phyloP scores from a whole-genome alignment of 2,113 vertebrate species.

The Nematolebias whitei region DNA sequence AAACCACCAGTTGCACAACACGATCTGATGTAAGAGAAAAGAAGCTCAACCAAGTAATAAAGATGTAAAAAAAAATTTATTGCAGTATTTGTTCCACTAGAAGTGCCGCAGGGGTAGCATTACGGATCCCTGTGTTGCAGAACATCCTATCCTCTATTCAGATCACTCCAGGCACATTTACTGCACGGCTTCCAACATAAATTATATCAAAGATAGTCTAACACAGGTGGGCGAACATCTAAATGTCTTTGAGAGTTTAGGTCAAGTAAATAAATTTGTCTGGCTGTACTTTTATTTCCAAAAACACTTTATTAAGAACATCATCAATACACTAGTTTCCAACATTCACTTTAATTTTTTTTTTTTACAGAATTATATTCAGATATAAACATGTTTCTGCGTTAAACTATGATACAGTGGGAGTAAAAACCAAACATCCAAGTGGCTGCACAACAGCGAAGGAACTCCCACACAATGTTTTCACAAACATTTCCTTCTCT shows the following conservation, averaged over 20 bases:
- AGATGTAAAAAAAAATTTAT: slow-evolving; percentile 99
- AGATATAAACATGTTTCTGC: slow-evolving; percentile 97
- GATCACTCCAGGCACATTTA: slow-evolving; percentile 93
- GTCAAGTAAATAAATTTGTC: slow-evolving; percentile 89
- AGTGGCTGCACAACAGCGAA: slow-evolving; percentile 99
- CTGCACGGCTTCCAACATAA: slow-evolving; percentile 92
- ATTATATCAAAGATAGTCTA: slow-evolving; percentile 85
- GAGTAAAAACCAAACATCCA: slow-evolving; percentile 97
- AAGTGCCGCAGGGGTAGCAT: slow-evolving; percentile 87
- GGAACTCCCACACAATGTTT: slow-evolving; percentile 97
- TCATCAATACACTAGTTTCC: slow-evolving; percentile 99
- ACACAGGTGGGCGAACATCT: slow-evolving; percentile 86
- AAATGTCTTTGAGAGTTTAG: slow-evolving; percentile 49
- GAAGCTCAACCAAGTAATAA: slow-evolving; percentile 86
- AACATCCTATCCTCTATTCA: slow-evolving; percentile 99
- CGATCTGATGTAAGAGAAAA: not conserved
- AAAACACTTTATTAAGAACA: slow-evolving; percentile 99
- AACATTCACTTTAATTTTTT: slow-evolving; percentile 98
- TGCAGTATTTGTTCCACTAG: slow-evolving; percentile 97
- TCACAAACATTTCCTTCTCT: slow-evolving; percentile 88
- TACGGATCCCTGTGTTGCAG: slow-evolving; percentile 89
- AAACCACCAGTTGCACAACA: too few relatives aligned
- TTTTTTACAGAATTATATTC: slow-evolving; percentile 92
- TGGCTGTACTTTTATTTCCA: slow-evolving; percentile 97
- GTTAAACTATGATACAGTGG: slow-evolving; percentile 99